Evolutionary conservation across 2,888 invertebrate genomes (phyloP), one percentile per base, ranked within the genome.

Genomic region (Athalia circularis): DNA sequence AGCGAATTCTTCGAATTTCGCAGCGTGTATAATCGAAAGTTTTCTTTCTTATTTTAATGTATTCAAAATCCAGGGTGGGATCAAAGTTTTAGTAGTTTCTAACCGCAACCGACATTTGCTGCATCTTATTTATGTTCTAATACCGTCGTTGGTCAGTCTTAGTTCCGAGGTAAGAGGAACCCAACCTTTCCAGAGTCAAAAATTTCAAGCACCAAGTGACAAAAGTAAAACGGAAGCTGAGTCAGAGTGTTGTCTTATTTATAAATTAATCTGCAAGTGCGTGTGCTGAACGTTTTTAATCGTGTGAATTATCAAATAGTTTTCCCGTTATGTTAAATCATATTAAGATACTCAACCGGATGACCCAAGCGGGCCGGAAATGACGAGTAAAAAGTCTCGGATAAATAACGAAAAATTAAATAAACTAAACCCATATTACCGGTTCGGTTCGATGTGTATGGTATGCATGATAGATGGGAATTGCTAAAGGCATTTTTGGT

Each of bases 331-430:
- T 29, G 6, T 4, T 29, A 4, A 43, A 9, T n/a, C 54, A 59
- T 45, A 45, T 45, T 45, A 45, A 65, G 43, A 5, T 13, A 59
- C 13, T 47, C 72, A 13, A 59, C 62, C 75, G 75, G 75, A 75
- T 75, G 62, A n/a, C 13, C 45, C n/a, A n/a, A 15, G 61, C 64
- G 62, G 50, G 59, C 61, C 75, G 75, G 75, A 75, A 75, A 75
- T 64, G 62, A 62, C 68, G 47, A 72, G 72, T 59, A 11, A 29
- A n/a, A 11, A 59, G 59, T 6, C 57, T 48, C 8, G 59, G 59
- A 59, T 72, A 72, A 29, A 72, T 72, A 75, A 62, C 74, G 64
- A 75, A 29, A 43, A 75, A 75, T 75, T 75, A 75, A 62, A 75
- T 61, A 59, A 72, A 72, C 15, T 13, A 59, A 72, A 72, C 54